phyloP scores from a whole-genome alignment of 2,113 vertebrate species.

The Raphicerus campestris region DNA sequence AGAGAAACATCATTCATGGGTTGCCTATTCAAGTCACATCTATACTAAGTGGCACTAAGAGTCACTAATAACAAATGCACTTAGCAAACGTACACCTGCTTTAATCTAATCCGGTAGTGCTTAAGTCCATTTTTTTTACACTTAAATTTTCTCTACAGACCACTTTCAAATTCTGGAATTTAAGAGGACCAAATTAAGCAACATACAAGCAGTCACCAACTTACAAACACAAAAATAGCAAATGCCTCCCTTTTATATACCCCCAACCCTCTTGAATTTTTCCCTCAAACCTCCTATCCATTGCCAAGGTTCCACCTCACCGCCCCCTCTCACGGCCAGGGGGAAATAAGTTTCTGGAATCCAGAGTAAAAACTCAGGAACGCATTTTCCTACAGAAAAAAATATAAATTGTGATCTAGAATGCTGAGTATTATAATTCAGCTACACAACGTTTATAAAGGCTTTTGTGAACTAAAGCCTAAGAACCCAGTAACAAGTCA shows the following conservation, averaged over 20 bases:
- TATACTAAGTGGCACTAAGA: not conserved
- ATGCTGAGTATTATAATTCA: constrained; percentile 64
- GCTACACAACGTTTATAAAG: constrained; percentile 61
- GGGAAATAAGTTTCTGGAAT: constrained; percentile 76
- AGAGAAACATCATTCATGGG: not conserved
- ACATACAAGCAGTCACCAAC: constrained; percentile 65
- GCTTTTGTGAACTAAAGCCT: constrained; percentile 68
- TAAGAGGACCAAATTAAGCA: not conserved
- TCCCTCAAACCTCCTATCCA: constrained; percentile 69
- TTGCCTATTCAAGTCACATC: not conserved
- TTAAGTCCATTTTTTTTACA: not conserved
- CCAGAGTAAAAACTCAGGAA: constrained; percentile 78
- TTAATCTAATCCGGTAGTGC: not conserved
- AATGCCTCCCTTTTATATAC: not conserved
- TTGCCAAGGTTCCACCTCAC: constrained; percentile 73
- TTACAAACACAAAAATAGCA: constrained; percentile 38
- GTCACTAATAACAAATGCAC: not conserved
- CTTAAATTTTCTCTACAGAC: not conserved
- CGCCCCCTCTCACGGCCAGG: constrained; percentile 72
- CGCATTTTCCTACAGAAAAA: constrained; percentile 77
- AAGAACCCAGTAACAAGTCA: constrained; percentile 44
- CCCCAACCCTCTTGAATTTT: constrained; percentile 63
- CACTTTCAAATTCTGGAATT: not conserved
- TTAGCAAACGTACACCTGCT: not conserved
- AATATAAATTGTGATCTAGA: constrained; percentile 77